phyloP scores from a whole-genome alignment of 2,797 vertebrate genomes.

The Todus mexicanus region DNA sequence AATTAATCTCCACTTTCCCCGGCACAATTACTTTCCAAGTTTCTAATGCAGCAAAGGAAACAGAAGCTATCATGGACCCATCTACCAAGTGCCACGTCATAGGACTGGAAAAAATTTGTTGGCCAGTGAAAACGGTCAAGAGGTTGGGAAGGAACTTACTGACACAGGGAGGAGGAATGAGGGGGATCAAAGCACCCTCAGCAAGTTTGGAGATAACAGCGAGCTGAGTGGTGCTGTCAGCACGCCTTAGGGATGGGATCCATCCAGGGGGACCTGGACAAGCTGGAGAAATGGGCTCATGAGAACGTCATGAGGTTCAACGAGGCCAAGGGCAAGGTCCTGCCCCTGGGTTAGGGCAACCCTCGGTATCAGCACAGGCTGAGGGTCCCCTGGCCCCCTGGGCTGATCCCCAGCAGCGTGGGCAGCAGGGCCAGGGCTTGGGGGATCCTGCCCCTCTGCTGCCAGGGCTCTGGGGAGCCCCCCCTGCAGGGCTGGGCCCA shows the following conservation, averaged over 20 bases:
- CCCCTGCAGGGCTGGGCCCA: background rate
- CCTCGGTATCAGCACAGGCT: background rate
- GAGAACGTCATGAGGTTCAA: background rate
- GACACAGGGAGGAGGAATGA: background rate
- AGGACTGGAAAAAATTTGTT: background rate
- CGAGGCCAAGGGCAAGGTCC: background rate
- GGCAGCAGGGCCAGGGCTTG: too few relatives aligned
- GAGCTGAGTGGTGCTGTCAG: background rate
- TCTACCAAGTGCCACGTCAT: background rate
- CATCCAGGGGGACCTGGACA: background rate
- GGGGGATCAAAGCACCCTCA: background rate
- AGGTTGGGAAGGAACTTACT: background rate
- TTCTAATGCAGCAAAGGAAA: background rate
- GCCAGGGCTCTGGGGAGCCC: background rate
- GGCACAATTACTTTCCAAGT: background rate
- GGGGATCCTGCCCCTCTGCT: background rate
- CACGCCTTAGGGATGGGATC: too few relatives aligned
- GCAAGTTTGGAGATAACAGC: background rate
- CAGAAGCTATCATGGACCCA: background rate
- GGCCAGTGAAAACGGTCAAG: background rate
- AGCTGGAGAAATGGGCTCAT: background rate
- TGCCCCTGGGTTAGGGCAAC: background rate
- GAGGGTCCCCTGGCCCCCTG: too few relatives aligned
- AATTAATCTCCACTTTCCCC: constrained; percentile 26
- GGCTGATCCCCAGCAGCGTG: too few relatives aligned